Base-by-base conservation (phyloP, 2,888 invertebrate species). In the Dryomyza anilis region DNA sequence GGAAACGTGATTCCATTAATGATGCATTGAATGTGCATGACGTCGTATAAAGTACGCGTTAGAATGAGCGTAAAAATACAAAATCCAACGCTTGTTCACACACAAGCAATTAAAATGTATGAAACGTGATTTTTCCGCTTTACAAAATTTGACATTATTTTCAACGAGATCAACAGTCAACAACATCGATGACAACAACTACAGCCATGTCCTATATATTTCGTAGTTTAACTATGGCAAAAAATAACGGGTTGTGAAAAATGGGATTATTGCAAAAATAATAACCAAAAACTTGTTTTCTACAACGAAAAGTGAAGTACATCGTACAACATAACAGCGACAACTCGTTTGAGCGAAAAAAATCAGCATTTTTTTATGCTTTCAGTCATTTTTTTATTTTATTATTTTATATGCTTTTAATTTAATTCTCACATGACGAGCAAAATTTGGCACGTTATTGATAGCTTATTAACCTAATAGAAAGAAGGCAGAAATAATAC, bases 1-100 rank as follows among this genome's bases (percentile, higher is more conserved):
- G 30, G 27, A 52, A 53, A 61, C 61, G 52, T 61, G 61, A 52
- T 61, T 39, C 61, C 25, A 61, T 61, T 61, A 61, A 39, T 52
- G 25, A 14, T 39, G 21, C 50, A 60, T 60, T 50, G 33, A 50
- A 48, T 27, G 50, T 36, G 52, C 30, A n/a, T n/a, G n/a, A n/a
- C 48, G 21, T 30, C 29, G 27, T 46, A 14, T 10, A 29, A 21
- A 30, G 21, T 19, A 58, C 21, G 39, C 57, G 27, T n/a, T 43
- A 27, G 23, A 58, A 58, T 27, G 16, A 25, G 27, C 12, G 33
- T 29, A n/a, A 29, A n/a, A 33, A 21, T 53, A 30, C 12, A 29
- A 33, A 53, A 48, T 14, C 43, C 45, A 43, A 14, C 16, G 14
- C 12, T 23, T 23, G 14, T 16, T 19, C 43, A 29, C 5, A 23